phyloP scores from a whole-genome alignment of 64 coral and sea anemone species.

The Actinia tenebrosa region DNA sequence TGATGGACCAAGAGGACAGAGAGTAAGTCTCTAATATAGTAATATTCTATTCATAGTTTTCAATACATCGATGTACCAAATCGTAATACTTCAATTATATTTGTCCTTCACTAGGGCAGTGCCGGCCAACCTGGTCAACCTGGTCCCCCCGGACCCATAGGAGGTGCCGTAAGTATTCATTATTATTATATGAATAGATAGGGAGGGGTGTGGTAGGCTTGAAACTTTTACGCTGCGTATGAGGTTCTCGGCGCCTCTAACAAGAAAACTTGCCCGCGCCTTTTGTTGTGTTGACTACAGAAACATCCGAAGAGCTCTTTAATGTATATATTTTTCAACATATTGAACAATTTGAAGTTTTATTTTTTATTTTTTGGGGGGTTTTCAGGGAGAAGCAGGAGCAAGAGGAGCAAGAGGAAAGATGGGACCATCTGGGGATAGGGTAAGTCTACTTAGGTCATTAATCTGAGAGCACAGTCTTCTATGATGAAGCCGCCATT shows the following conservation, averaged over 20 bases:
- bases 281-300: no score
- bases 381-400: slow-evolving; percentile 19
- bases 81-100: not conserved
- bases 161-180: slow-evolving; percentile 2
- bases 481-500: no score
- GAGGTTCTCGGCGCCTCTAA: no score
- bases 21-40: slow-evolving; percentile 15
- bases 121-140: slow-evolving; percentile 13
- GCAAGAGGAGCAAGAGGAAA: slow-evolving; percentile 1
- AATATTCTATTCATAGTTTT: not conserved
- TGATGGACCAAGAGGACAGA: not conserved
- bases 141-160: slow-evolving; percentile 20
- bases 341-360: not conserved
- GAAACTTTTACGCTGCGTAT: no score
- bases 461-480: no score
- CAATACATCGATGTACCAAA: no score
- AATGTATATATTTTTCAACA: not conserved
- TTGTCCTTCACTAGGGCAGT: not conserved
- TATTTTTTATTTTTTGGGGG: not conserved
- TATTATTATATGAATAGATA: not conserved
- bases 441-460: not conserved
- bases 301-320: no score
- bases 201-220: not conserved
- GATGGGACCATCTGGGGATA: slow-evolving; percentile 22
- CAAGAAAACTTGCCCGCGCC: no score